Evolutionary conservation across 1,140 invertebrate species (phyloP).

Genomic region (Trichonephila inaurata): DNA sequence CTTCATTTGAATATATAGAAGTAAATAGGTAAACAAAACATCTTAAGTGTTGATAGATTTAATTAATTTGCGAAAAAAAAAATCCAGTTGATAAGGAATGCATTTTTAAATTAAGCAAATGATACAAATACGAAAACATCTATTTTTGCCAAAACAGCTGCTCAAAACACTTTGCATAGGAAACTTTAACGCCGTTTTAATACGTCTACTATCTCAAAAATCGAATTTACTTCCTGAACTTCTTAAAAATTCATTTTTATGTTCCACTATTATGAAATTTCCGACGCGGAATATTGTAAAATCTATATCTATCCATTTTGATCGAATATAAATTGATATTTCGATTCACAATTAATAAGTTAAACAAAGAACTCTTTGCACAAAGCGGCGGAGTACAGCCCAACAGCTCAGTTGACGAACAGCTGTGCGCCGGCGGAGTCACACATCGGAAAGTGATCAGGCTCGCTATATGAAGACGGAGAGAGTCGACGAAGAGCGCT

Average conservation of each 20-base stretch:
- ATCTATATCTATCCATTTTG: background rate
- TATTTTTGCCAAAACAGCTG: conserved; percentile 55
- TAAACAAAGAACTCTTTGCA: conserved; percentile 65
- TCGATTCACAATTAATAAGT: background rate
- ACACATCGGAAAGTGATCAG: conserved; percentile 75
- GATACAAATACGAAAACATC: background rate
- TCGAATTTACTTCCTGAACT: conserved; percentile 64
- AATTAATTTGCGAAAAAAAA: background rate
- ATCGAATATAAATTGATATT: background rate
- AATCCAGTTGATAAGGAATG: background rate
- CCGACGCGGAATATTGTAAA: too few relatives aligned
- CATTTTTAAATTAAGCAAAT: background rate
- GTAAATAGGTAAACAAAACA: background rate
- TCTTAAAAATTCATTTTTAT: background rate
- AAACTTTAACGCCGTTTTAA: conserved; percentile 53
- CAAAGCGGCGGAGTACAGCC: conserved; percentile 10
- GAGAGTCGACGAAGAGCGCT: conserved; percentile 41
- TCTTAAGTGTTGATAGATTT: background rate
- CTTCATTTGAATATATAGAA: background rate
- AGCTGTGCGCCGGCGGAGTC: conserved; percentile 67
- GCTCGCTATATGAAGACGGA: conserved; percentile 68
- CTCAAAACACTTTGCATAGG: conserved; percentile 12
- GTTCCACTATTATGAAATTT: background rate
- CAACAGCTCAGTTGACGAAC: conserved; percentile 61
- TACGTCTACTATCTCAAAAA: conserved; percentile 70